These are phyloP conservation scores for Bradypodion pumilum DNA, from an alignment of 2,797 vertebrate species.

Conservation along the genomic window DNA sequence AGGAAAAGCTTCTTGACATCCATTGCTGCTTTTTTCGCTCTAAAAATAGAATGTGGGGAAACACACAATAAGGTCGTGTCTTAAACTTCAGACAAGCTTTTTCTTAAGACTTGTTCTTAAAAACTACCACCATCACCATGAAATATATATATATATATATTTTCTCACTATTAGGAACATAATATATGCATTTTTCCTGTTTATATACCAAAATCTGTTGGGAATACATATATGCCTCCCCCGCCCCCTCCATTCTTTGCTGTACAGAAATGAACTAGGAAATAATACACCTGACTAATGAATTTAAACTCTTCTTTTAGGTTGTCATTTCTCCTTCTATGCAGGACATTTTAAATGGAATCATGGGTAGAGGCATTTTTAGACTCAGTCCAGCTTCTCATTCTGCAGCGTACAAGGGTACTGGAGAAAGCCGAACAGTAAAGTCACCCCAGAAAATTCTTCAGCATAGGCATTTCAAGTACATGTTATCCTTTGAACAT, in stretches of 20 bases:
- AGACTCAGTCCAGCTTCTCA: slow-evolving; percentile 31
- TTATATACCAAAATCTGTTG: slow-evolving; percentile 60
- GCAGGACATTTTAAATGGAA: slow-evolving; percentile 42
- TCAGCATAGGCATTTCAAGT: no score
- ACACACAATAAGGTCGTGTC: slow-evolving; percentile 55
- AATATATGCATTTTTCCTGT: slow-evolving; percentile 17
- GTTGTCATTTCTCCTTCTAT: neutral
- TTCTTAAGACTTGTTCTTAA: slow-evolving; percentile 32
- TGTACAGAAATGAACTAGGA: slow-evolving; percentile 54
- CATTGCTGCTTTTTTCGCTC: slow-evolving; percentile 64
- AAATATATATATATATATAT: slow-evolving; percentile 31
- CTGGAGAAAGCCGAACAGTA: slow-evolving; percentile 44
- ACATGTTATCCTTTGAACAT: neutral
- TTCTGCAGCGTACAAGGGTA: neutral
- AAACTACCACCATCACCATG: neutral
- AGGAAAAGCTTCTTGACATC: slow-evolving; percentile 64
- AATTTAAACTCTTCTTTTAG: slow-evolving; percentile 59
- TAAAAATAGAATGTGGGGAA: slow-evolving; percentile 70
- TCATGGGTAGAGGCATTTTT: slow-evolving; percentile 44
- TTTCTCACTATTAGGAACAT: slow-evolving; percentile 5
- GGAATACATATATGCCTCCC: slow-evolving; percentile 42
- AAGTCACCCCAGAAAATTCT: slow-evolving; percentile 25
- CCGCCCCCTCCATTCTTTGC: slow-evolving; percentile 46
- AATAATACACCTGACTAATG: slow-evolving; percentile 51
- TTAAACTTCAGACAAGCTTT: slow-evolving; percentile 49